Evolutionary conservation across 2,797 vertebrate species (phyloP), one percentile per base, ranked within the genome.

Genomic region (Clangula hyemalis): DNA sequence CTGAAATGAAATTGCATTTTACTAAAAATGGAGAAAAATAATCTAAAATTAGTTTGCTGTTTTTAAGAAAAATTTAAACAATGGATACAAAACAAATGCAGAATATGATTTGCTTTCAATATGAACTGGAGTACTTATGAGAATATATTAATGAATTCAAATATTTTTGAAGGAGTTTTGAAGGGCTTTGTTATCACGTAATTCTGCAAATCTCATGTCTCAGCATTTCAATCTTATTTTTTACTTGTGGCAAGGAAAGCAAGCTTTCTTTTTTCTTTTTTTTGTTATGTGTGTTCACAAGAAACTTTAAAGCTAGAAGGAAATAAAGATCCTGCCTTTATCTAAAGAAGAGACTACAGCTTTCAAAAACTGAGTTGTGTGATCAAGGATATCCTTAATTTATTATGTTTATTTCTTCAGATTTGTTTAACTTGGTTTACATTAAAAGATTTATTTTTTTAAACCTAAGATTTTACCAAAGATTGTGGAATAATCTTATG

Each of bases 391-490:
- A 80, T 36, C 69, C 38, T 22, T 65, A 45, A 65, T 62, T 75
- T 69, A 30, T 13, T 45, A 7, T 9, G 2, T 5, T 89, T 69
- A 57, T 66, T 53, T 57, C 14, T 85, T 87, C 0, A 2, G 76
- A 93, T 39, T 5, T 65, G 1, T 0, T 0, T 49, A 49, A 49
- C 22, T 3, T 57, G 19, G 4, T 3, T 82, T 68, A 60, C 19
- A 25, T 62, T 2, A 0, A 19, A 57, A 61, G 79, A 4, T 30
- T 65, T 68, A 20, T 87, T 68, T 93, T 70, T 4, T 30, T 56
- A 47, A 51, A 74, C 45, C 70, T 56, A 93, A 68, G 43, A 47
- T 64, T 85, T 88, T 56, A 27, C 12, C 8, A 71, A 68, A 16
- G 41, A 41, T 1, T 51, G 41, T 4, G 25, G 10, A 76, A 49